Percentiles rank a stretch among this genome's conserved stretches.
phyloP scores from a whole-genome alignment of 2,797 vertebrate genomes.

The Diplodus sargus region DNA sequence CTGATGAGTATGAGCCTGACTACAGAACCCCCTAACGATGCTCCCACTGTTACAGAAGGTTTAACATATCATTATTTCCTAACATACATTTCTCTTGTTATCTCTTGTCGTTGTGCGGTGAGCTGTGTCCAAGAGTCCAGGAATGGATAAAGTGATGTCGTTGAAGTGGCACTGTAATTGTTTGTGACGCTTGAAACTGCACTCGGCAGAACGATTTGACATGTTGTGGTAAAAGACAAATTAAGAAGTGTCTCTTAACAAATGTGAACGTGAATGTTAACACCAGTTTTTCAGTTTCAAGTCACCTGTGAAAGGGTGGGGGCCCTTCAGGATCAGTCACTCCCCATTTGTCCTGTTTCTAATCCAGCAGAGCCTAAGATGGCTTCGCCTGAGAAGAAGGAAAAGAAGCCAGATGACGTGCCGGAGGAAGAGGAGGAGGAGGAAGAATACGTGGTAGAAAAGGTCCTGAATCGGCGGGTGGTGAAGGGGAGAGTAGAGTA shows the following conservation, averaged over 20 bases:
- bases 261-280: constrained; percentile 11
- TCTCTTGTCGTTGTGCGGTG: constrained; percentile 54
- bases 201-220: neutral
- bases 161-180: constrained; percentile 31
- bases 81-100: constrained; percentile 51
- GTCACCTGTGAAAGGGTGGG: neutral
- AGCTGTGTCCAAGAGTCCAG: constrained; percentile 41
- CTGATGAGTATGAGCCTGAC: constrained; percentile 86
- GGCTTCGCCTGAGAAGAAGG: constrained; percentile 91
- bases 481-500: constrained; percentile 97
- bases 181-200: constrained; percentile 28
- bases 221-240: constrained; percentile 9
- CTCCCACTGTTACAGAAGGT: constrained; percentile 85
- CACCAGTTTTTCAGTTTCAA: constrained; percentile 23
- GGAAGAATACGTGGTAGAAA: constrained; percentile 98
- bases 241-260: neutral
- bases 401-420: constrained; percentile 94
- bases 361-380: constrained; percentile 86
- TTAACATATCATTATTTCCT: constrained; percentile 62
- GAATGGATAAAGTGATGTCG: neutral
- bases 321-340: neutral
- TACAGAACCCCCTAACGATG: constrained; percentile 83
- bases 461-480: constrained; percentile 94
- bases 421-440: constrained; percentile 91
- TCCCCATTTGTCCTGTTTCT: constrained; percentile 24